Evolutionary conservation across 2,113 vertebrate species (phyloP), one percentile per base, ranked within the genome.

Genomic region (Scomber scombrus): DNA sequence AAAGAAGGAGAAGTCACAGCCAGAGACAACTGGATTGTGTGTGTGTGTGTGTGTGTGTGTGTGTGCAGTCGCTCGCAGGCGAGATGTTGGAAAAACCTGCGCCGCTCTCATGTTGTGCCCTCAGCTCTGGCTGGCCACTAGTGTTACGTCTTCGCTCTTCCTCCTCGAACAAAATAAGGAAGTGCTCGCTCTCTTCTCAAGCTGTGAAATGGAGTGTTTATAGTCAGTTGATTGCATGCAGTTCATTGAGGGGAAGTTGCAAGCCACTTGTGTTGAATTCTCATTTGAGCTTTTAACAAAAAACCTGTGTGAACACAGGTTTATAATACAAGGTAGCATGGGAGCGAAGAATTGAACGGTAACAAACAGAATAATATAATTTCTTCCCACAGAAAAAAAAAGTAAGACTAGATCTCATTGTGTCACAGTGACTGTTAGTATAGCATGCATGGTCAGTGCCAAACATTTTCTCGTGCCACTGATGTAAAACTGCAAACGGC

Each of bases 401-500:
- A 73, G 76, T 47, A 23, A 51, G 19, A 47, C 56, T 26, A 26
- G 23, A 62, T 73, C 78, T 61, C 69, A 16, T 15, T 64, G 68
- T 77, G 79, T 80, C 76, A 47, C 46, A 29, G 57, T 75, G 58
- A 61, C 51, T 62, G 65, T 79, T 76, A 66, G 73, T 84, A 71
- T 76, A 77, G 68, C 56, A 56, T 78, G 71, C 78, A 65, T 70
- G 82, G 81, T 77, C 79, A 19, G 88, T 93, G 92, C 92, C 93
- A 93, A 93, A 92, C 68, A 34, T 84, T 50, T 91, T 80, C 77
- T 75, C 60, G 81, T 93, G 92, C 92, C 92, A 91, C 90, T 89
- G 51, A 84, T 87, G 70, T 70, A 11, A 84, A 85, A 77, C 75
- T 82, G 63, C 43, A 62, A 85, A 75, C 29, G 75, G 80, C 81